A percentile compares a stretch with the other conserved stretches of the same genome.
Evolutionary conservation across 37 sponge, comb jelly and placozoan species (phyloP).

Genomic region (Lycopodina hypogea): DNA sequence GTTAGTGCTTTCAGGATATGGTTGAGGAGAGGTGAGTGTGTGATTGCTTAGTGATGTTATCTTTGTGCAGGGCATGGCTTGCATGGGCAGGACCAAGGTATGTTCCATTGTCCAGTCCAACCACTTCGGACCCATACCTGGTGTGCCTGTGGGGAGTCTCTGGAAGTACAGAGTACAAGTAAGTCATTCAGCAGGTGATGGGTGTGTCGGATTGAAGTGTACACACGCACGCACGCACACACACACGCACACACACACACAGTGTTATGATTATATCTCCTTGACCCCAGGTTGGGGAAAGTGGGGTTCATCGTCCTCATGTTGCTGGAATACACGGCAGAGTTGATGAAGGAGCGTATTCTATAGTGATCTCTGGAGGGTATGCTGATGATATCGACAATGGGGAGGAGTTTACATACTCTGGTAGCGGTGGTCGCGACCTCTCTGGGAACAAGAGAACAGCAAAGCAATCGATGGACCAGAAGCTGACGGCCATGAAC

Average conservation of each 20-base stretch:
- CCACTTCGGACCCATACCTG: slow-evolving; percentile 92
- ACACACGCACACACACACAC: too few relatives aligned
- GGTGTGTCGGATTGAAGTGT: too few relatives aligned
- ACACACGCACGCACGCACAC: too few relatives aligned
- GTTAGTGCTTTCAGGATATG: too few relatives aligned
- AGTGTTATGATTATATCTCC: too few relatives aligned
- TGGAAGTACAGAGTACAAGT: slow-evolving; percentile 96
- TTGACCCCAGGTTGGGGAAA: slow-evolving; percentile 85
- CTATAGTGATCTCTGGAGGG: slow-evolving; percentile 90
- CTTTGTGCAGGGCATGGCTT: slow-evolving; percentile 85
- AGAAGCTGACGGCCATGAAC: slow-evolving; percentile 92
- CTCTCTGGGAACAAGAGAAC: slow-evolving; percentile 94
- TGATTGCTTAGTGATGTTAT: not conserved
- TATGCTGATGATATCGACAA: slow-evolving; percentile 88
- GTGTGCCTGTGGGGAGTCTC: slow-evolving; percentile 80
- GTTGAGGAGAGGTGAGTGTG: too few relatives aligned
- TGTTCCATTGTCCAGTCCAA: slow-evolving; percentile 91
- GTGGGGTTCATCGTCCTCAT: slow-evolving; percentile 89
- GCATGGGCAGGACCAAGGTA: slow-evolving; percentile 83
- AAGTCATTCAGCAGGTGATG: too few relatives aligned
- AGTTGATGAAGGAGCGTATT: slow-evolving; percentile 86
- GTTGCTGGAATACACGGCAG: slow-evolving; percentile 93
- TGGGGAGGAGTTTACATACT: slow-evolving; percentile 88
- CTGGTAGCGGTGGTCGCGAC: slow-evolving; percentile 93
- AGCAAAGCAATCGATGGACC: slow-evolving; percentile 86